phyloP scores from a whole-genome alignment of 2,113 vertebrate species.

The Ellobius talpinus region DNA sequence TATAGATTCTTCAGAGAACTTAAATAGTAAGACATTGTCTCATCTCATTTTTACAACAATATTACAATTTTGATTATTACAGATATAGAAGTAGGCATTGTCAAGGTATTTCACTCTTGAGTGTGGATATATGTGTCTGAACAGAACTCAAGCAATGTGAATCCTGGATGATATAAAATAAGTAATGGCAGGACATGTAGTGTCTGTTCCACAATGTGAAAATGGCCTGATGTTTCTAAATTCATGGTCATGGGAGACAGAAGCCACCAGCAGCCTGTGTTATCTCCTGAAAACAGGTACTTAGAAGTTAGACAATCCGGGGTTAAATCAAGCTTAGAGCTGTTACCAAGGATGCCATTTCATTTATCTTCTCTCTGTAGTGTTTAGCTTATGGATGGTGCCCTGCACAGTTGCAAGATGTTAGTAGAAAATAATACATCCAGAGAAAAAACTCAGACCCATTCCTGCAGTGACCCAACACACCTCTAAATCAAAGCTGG shows the following conservation, averaged over 20 bases:
- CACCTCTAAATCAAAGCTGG: neutral
- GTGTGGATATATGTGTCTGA: neutral
- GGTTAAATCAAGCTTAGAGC: neutral
- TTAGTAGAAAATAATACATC: neutral
- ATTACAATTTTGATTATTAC: conserved; percentile 35
- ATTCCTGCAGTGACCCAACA: neutral
- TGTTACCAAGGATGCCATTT: neutral
- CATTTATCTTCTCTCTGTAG: neutral
- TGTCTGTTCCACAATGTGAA: neutral
- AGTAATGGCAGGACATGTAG: neutral
- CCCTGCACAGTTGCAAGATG: neutral
- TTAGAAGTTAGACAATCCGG: neutral
- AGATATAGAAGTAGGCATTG: neutral
- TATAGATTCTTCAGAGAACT: neutral
- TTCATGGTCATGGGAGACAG: neutral
- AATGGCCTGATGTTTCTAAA: neutral
- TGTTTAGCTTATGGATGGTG: neutral
- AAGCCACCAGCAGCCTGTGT: neutral
- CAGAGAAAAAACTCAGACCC: neutral
- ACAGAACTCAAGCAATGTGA: neutral
- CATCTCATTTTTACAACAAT: neutral
- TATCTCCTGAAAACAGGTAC: neutral
- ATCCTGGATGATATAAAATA: neutral
- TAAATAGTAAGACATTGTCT: neutral
- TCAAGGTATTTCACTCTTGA: neutral